These are phyloP conservation scores for Strix uralensis DNA, from an alignment of 2,113 vertebrate genomes.

Conservation along the genomic window DNA sequence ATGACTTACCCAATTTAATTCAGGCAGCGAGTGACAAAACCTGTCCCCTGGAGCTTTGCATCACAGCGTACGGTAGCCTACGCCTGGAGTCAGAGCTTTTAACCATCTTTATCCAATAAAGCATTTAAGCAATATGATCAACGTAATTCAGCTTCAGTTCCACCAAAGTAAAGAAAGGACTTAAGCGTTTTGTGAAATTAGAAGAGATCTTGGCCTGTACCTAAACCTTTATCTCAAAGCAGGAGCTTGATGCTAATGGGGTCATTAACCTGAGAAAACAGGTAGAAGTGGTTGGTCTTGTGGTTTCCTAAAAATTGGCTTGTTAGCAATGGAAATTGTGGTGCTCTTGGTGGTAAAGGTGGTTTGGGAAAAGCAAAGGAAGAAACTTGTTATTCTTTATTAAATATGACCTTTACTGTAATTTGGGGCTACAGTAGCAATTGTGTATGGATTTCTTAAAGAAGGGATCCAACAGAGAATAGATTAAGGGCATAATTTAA, in stretches of 20 bases:
- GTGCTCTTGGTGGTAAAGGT: not conserved
- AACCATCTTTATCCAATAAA: not conserved
- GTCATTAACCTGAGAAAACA: not conserved
- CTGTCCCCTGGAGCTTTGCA: not conserved
- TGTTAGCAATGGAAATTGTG: not conserved
- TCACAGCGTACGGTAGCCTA: accelerated
- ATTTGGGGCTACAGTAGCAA: not conserved
- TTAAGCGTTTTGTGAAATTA: not conserved
- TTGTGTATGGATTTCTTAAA: not conserved
- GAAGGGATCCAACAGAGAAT: not conserved
- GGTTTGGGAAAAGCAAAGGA: not conserved
- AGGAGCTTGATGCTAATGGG: not conserved
- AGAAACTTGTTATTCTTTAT: not conserved
- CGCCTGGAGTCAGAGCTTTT: not conserved
- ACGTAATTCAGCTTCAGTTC: not conserved
- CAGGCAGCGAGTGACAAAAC: not conserved
- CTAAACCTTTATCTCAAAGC: not conserved
- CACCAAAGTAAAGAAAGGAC: not conserved
- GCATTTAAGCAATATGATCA: not conserved
- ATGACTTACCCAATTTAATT: not conserved
- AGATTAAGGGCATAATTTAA: conserved; percentile 3
- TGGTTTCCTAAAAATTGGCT: not conserved
- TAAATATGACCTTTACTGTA: not conserved
- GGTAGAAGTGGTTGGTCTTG: not conserved
- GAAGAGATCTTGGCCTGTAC: not conserved